These are phyloP conservation scores for Phlogophora meticulosa DNA, from an alignment of 2,888 invertebrate species.

Conservation along the genomic window DNA sequence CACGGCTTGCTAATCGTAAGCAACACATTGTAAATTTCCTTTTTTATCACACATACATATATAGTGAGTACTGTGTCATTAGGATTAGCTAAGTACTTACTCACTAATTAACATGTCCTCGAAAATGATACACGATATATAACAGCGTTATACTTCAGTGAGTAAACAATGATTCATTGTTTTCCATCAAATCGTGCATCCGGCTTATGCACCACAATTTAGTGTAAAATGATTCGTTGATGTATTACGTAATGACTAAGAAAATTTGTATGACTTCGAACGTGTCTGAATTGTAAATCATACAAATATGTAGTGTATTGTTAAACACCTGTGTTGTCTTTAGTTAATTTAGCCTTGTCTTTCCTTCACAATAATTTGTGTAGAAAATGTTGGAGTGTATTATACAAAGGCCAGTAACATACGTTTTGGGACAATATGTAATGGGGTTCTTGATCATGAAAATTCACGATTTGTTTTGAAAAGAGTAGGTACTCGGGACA, in stretches of 20 bases:
- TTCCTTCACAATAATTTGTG: not conserved
- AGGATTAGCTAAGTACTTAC: conserved; percentile 28
- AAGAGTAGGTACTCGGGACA: no score
- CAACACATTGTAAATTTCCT: not conserved
- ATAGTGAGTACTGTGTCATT: conserved; percentile 27
- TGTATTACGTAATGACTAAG: not conserved
- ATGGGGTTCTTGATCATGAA: not conserved
- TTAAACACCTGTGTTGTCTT: not conserved
- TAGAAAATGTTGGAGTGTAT: not conserved
- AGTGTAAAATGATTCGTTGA: conserved; percentile 25
- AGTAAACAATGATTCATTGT: conserved; percentile 49
- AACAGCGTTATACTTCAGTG: conserved; percentile 20
- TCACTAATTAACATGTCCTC: conserved; percentile 40
- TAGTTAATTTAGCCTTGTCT: not conserved
- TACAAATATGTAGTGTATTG: not conserved
- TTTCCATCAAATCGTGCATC: conserved; percentile 33
- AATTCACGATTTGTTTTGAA: not conserved
- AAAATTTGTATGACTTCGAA: not conserved
- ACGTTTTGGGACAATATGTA: not conserved
- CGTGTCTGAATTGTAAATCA: not conserved
- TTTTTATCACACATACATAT: conserved; percentile 11
- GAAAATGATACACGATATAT: conserved; percentile 36
- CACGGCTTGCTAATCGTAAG: not conserved
- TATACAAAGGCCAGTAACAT: not conserved
- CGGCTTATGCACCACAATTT: conserved; percentile 17